Evolutionary conservation across 35 echinoderm and acorn worm species (phyloP).

Genomic region (Ptychodera flava): DNA sequence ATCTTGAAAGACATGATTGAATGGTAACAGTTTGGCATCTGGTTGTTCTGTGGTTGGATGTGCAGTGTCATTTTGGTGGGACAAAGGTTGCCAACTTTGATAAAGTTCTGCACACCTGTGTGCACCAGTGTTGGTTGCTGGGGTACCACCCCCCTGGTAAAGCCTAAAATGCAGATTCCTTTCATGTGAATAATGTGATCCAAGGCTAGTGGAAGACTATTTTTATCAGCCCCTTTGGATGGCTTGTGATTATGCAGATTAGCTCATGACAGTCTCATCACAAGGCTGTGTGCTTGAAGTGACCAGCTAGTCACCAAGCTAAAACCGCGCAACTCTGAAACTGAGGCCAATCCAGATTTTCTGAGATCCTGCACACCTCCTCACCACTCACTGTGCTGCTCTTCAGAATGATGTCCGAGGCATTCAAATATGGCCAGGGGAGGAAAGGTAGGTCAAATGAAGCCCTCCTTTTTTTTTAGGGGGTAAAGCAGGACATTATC

Average conservation of each 20-base stretch:
- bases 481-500: too few relatives aligned
- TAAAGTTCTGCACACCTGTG: too few relatives aligned
- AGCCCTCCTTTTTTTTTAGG: background rate
- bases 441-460: background rate
- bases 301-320: background rate
- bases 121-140: too few relatives aligned
- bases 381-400: too few relatives aligned
- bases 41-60: too few relatives aligned
- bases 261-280: background rate
- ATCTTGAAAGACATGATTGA: too few relatives aligned
- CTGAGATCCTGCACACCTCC: too few relatives aligned
- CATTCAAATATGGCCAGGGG: background rate
- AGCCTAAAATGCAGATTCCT: background rate
- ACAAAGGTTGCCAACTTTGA: too few relatives aligned
- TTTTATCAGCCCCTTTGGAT: background rate
- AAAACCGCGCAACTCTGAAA: background rate
- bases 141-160: too few relatives aligned
- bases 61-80: too few relatives aligned
- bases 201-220: background rate
- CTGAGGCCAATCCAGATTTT: too few relatives aligned
- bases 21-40: too few relatives aligned
- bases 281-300: background rate
- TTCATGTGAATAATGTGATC: background rate
- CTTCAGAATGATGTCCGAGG: background rate
- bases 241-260: background rate